Conservation (phyloP, 2,113 vertebrate genomes). For the Amia ocellicauda region DNA sequence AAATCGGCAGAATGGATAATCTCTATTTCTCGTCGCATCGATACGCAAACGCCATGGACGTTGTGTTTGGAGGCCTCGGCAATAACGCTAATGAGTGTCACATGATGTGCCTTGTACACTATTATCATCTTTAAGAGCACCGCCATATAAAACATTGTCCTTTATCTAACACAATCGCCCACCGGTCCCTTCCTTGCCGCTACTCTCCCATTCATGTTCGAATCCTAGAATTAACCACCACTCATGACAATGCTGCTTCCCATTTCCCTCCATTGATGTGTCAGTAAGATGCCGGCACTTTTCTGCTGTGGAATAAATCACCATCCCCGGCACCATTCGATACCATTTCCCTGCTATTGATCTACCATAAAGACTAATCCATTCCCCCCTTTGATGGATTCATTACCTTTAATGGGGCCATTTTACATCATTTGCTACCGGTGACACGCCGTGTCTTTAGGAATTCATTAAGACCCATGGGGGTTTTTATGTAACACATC, state of each 20-base stretch:
- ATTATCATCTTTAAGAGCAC: not conserved
- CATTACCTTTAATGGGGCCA: conserved; percentile 74
- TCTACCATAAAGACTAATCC: conserved; percentile 65
- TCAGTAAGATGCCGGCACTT: conserved; percentile 40
- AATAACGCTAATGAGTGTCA: not conserved
- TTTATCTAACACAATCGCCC: not conserved
- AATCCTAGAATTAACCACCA: conserved; percentile 15
- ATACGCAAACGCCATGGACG: no score
- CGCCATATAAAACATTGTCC: not conserved
- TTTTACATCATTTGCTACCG: conserved; percentile 75
- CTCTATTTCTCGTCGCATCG: not conserved
- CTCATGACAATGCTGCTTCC: conserved; percentile 28
- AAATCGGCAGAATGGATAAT: no score
- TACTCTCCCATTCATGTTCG: not conserved
- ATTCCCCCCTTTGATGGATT: conserved; percentile 68
- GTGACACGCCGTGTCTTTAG: conserved; percentile 59
- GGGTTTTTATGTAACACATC: conserved; percentile 41
- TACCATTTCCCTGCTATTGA: conserved; percentile 51
- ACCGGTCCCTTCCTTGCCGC: not conserved
- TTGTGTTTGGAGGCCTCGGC: not conserved
- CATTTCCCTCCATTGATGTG: conserved; percentile 37
- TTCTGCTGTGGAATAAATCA: conserved; percentile 56
- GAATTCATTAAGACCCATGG: conserved; percentile 66
- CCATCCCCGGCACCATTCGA: conserved; percentile 38
- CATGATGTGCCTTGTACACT: not conserved